These are phyloP conservation scores for Astropecten irregularis DNA, from an alignment of 53 echinoderm and acorn worm genomes.

Conservation along the genomic window DNA sequence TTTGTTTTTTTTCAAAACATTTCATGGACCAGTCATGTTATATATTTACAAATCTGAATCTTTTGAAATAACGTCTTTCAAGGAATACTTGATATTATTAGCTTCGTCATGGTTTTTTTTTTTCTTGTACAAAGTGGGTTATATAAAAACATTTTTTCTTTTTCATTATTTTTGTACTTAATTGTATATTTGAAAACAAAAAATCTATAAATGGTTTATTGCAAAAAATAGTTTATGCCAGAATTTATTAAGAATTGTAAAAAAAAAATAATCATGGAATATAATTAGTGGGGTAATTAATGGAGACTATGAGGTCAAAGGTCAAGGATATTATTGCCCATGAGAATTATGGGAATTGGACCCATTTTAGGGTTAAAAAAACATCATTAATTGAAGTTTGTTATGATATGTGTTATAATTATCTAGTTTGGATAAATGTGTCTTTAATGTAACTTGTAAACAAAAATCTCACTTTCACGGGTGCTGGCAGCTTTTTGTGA, in stretches of 20 bases:
- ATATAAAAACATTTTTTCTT: neutral
- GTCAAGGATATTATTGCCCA: too few relatives aligned
- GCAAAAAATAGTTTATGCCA: neutral
- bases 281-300: too few relatives aligned
- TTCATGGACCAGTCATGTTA: neutral
- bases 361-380: too few relatives aligned
- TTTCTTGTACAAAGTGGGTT: slow-evolving; percentile 29
- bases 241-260: neutral
- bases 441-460: too few relatives aligned
- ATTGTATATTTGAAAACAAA: slow-evolving; percentile 31
- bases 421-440: too few relatives aligned
- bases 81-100: neutral
- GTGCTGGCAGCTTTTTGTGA: too few relatives aligned
- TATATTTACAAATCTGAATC: neutral
- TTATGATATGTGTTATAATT: too few relatives aligned
- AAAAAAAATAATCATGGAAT: neutral
- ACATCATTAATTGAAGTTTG: too few relatives aligned
- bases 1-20: neutral
- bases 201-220: neutral
- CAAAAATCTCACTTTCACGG: too few relatives aligned
- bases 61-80: slow-evolving; percentile 23
- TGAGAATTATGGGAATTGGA: too few relatives aligned
- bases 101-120: neutral
- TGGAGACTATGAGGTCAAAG: too few relatives aligned
- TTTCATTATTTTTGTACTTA: slow-evolving; percentile 14